Conservation (phyloP, 2,888 invertebrate species). For the Spodoptera littoralis region DNA sequence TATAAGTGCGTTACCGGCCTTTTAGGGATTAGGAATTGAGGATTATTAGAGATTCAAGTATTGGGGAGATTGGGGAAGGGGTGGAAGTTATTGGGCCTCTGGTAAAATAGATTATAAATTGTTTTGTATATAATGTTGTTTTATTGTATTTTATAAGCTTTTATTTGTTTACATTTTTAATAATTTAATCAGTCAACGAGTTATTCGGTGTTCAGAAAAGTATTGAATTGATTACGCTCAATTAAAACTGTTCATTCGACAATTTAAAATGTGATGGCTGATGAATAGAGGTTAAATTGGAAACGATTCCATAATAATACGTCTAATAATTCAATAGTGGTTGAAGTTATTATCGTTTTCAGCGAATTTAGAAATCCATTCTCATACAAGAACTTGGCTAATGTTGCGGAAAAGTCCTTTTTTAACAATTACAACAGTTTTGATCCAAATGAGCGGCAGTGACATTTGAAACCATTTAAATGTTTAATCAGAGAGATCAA, state of each 20-base stretch:
- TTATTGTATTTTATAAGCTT: no score
- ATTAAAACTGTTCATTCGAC: slow-evolving; percentile 40
- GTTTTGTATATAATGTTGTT: no score
- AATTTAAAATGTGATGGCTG: slow-evolving; percentile 39
- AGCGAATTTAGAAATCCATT: slow-evolving; percentile 9
- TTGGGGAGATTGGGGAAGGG: no score
- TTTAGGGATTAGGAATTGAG: no score
- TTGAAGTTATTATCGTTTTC: slow-evolving; percentile 28
- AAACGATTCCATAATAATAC: slow-evolving; percentile 12
- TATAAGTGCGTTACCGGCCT: no score
- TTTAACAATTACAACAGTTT: slow-evolving; percentile 6
- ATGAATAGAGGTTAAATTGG: slow-evolving; percentile 40
- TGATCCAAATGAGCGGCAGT: neutral
- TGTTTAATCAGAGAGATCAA: no score
- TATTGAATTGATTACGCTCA: slow-evolving; percentile 38
- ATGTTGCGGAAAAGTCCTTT: slow-evolving; percentile 30
- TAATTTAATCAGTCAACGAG: no score
- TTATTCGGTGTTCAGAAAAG: slow-evolving; percentile 11
- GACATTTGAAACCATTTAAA: no score
- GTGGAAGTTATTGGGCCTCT: no score
- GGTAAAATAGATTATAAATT: no score
- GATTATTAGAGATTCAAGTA: no score
- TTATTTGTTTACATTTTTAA: no score
- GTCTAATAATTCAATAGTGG: slow-evolving; percentile 36
- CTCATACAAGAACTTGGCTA: slow-evolving; percentile 1